Evolutionary conservation across 2,113 vertebrate species (phyloP).

Genomic region (Daphoenositta chrysoptera): DNA sequence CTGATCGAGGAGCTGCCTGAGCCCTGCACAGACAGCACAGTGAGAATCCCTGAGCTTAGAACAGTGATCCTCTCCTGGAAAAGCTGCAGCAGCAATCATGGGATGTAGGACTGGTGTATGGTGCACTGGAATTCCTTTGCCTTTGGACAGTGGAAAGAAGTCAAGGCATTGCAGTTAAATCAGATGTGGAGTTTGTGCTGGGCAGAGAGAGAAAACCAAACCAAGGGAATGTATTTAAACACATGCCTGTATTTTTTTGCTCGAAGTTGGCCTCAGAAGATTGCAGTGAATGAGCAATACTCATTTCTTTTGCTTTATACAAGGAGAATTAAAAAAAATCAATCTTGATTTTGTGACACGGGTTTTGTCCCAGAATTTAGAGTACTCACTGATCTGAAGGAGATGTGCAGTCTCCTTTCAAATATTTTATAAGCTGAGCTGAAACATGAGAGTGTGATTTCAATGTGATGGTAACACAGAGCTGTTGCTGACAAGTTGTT

Average conservation of each 20-base stretch:
- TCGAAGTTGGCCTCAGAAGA: not conserved
- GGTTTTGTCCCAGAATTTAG: not conserved
- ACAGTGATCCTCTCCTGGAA: not conserved
- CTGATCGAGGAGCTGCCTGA: not conserved
- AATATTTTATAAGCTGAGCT: not conserved
- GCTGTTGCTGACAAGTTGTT: not conserved
- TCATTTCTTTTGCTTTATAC: not conserved
- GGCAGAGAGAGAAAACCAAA: not conserved
- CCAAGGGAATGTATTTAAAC: not conserved
- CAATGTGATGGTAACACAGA: not conserved
- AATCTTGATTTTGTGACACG: not conserved
- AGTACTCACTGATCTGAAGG: not conserved
- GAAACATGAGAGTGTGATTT: not conserved
- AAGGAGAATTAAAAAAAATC: not conserved
- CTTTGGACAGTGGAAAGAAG: not conserved
- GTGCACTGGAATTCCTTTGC: not conserved
- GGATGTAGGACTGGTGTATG: not conserved
- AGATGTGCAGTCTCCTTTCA: not conserved
- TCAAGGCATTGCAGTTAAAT: not conserved
- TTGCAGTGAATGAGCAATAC: not conserved
- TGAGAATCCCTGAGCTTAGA: not conserved
- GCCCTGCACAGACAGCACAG: rapidly evolving
- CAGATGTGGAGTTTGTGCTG: not conserved
- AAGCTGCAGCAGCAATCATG: not conserved
- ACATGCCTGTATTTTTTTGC: rapidly evolving